A percentile compares a stretch with the other conserved stretches of the same genome.
Evolutionary conservation across 1,140 invertebrate species (phyloP).

Genomic region (Bicyclus anynana): DNA sequence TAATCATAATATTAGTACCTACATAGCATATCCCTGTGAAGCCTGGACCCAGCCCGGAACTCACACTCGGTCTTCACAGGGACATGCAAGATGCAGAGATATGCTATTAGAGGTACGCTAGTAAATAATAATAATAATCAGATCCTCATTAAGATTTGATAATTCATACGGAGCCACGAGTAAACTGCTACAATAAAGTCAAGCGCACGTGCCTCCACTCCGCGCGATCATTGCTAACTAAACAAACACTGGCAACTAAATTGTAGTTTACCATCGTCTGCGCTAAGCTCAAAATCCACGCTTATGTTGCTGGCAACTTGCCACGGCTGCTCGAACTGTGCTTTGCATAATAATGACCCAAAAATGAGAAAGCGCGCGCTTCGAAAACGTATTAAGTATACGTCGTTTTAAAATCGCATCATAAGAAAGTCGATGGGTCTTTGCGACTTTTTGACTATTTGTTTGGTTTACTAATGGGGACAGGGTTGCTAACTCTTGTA

Average conservation of each 20-base stretch:
- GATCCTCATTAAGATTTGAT: too few relatives aligned
- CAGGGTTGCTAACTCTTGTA: too few relatives aligned
- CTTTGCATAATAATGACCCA: conserved; percentile 18
- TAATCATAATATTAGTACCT: too few relatives aligned
- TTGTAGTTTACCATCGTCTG: conserved; percentile 19
- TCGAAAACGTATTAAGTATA: conserved; percentile 1
- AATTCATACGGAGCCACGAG: not conserved
- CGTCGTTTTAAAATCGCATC: not conserved
- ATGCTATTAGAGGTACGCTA: too few relatives aligned
- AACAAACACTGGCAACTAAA: conserved; percentile 15
- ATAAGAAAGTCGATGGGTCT: not conserved
- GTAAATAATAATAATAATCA: too few relatives aligned
- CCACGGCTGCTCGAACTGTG: conserved; percentile 9
- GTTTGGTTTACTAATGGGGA: too few relatives aligned
- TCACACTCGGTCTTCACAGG: too few relatives aligned
- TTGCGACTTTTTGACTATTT: too few relatives aligned
- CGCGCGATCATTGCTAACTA: conserved; percentile 11
- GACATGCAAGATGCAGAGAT: too few relatives aligned
- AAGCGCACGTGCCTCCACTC: conserved; percentile 1
- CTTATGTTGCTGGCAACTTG: conserved; percentile 10
- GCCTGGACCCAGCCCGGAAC: too few relatives aligned
- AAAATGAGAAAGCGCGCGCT: not conserved
- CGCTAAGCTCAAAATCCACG: conserved; percentile 14
- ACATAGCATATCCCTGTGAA: too few relatives aligned
- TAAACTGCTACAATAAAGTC: conserved; percentile 5